Evolutionary conservation across 2,888 invertebrate genomes (phyloP).

Genomic region (Drosophila nr. perissopoda): DNA sequence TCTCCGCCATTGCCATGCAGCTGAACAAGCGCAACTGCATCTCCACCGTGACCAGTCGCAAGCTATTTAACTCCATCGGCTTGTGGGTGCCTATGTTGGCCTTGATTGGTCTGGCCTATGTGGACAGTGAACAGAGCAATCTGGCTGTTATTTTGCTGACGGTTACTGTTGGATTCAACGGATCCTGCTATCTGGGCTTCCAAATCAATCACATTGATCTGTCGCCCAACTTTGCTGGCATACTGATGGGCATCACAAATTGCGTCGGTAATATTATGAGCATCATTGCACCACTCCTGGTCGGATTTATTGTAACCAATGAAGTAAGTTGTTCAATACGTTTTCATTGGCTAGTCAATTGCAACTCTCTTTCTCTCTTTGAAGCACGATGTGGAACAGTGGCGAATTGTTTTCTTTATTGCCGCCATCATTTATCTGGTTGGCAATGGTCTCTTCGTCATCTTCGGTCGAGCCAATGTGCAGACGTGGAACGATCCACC

Average conservation of each 20-base stretch:
- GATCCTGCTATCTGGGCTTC: constrained; percentile 91
- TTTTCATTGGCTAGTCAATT: constrained; percentile 84
- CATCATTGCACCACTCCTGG: constrained; percentile 91
- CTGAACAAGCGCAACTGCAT: constrained; percentile 80
- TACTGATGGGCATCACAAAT: constrained; percentile 93
- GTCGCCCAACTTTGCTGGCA: constrained; percentile 93
- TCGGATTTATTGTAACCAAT: constrained; percentile 89
- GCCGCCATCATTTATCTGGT: constrained; percentile 89
- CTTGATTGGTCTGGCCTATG: constrained; percentile 88
- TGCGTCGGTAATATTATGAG: constrained; percentile 92
- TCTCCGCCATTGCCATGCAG: constrained; percentile 88
- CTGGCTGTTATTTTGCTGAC: constrained; percentile 89
- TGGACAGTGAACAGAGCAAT: constrained; percentile 81
- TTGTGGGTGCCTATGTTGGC: constrained; percentile 90
- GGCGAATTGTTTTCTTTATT: constrained; percentile 91
- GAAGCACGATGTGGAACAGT: constrained; percentile 88
- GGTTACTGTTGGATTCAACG: constrained; percentile 90
- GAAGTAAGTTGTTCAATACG: constrained; percentile 85
- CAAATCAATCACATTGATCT: constrained; percentile 94
- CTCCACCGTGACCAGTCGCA: constrained; percentile 83
- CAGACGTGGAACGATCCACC: constrained; percentile 90
- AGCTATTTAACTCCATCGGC: constrained; percentile 87
- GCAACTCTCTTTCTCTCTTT: constrained; percentile 51
- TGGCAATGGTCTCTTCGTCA: constrained; percentile 89
- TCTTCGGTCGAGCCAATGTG: constrained; percentile 88